Base-by-base conservation (phyloP, 2,888 invertebrate genomes). In the Eupithecia subumbrata region DNA sequence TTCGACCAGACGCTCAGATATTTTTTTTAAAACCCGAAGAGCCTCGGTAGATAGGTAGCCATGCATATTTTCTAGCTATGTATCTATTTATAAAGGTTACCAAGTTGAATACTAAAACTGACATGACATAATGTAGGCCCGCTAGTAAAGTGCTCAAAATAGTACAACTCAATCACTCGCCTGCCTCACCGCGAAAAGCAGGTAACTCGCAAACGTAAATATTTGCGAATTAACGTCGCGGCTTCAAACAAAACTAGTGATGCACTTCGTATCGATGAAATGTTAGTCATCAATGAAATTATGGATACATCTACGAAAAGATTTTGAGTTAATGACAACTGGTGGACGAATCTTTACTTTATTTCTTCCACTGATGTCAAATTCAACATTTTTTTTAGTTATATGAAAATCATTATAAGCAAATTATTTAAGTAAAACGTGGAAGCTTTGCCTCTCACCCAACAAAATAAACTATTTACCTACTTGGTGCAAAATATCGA, bases 221-320 rank as follows among this genome's bases (percentile, higher is more conserved):
- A 90, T 92, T 91, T 89, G 89, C 84, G 82, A 86, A 87, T 89
- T 89, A 88, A 84, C 86, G 81, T 78, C 79, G 78, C 76, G 78
- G 76, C 81, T 80, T 80, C 81, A 80, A 84, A 82, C 83, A 81
- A 77, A 71, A 40, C 68, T 79, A 80, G 78, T 74, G 78, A 76
- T 80, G 77, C 56, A 37, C 71, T 40, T 25, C 56, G 63, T 52
- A 52, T 77, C 75, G 77, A 77, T 76, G 60, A 25, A 60, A 18
- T 40, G 9, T 18, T 48, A 18, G 18, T 18, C 40, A 48, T 48
- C 48, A 5, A 43, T 43, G 4, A 43, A 43, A 43, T 14, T 43
- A 43, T 22, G 12, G 12, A 56, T 22, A 56, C 9, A n/a, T 56
- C 22, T 22, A 56, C 9, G 4, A 22, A 22, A 12, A n/a, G n/a